Conservation (phyloP, 2,888 invertebrate genomes). For the Liodrosophila aerea region DNA sequence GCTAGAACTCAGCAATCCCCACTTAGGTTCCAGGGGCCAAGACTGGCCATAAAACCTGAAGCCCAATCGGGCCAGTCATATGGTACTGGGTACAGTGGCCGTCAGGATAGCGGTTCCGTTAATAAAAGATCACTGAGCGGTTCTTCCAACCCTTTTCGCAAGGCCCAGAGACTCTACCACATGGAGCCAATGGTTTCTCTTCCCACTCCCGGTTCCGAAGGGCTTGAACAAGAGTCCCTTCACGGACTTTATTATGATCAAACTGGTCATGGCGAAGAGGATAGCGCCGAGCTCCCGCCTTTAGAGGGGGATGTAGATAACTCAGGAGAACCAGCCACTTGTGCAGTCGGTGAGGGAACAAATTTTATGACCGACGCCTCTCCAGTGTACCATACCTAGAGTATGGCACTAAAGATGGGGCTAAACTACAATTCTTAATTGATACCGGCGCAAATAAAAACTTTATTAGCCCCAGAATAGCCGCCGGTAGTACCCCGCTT, state of each 20-base stretch:
- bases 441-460: no score
- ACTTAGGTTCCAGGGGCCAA: background rate
- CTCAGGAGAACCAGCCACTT: background rate
- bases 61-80: conserved; percentile 3
- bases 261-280: no score
- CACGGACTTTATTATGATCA: no score
- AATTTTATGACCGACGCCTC: background rate
- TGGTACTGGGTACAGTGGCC: background rate
- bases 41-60: conserved; percentile 2
- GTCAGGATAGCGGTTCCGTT: background rate
- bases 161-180: background rate
- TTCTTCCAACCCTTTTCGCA: background rate
- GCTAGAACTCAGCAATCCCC: background rate
- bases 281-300: no score
- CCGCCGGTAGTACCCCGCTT: background rate
- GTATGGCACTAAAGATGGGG: background rate
- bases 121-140: background rate
- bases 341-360: background rate
- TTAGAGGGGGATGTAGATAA: background rate
- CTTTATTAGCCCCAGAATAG: background rate
- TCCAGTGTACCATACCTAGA: conserved; percentile 2
- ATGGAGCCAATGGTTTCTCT: no score
- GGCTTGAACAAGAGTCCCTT: background rate
- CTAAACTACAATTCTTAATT: background rate
- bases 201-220: background rate